Base-by-base conservation (phyloP, 1,140 invertebrate species). In the Nephila pilipes region DNA sequence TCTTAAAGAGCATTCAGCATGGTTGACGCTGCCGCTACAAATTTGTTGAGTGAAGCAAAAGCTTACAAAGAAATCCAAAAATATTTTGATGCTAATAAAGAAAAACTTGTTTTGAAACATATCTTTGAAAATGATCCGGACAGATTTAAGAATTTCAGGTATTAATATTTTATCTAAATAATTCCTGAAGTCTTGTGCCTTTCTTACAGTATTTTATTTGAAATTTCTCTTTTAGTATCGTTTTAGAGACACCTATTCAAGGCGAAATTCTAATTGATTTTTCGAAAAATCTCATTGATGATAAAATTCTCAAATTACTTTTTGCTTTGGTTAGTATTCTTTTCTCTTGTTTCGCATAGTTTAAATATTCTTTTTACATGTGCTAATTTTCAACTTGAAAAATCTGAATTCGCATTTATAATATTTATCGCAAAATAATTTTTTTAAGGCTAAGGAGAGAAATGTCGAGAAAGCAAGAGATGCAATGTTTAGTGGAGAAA, bases 261-360 rank as follows among this genome's bases (percentile, higher is more conserved):
- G 98, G 98, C 29, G 97, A 97, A 3, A 98, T 99, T 95, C 96
- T 99, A 38, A 94, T 98, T 93, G 99, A 99, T 96, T 99, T 97
- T 95, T 99, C 99, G 18, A 99, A 99, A 96, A 99, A 99, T 96
- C 96, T 98, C 25, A 96, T 99, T 87, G 97, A 98, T 95, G 97
- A 97, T 29, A 97, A 97, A 94, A 97, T 97, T 1, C 96, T 99
- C 94, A 95, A 96, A 5, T 95, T 98, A 14, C 96, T 99, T 8
- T 95, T 99, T 83, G 96, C 98, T 79, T 95, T 99, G 96, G 97
- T 97, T 96, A 95, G 60, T 63, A 87, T 63, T 80, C 18, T n/a
- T 65, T 87, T 65, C n/a, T 46, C 46, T 10, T 10, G 46, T 46
- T 46, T 46, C 12, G 46, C 46, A 10, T 10, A 10, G 46, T 46